Conservation (phyloP, 1,140 invertebrate genomes). For the Aleiodes sp. region DNA sequence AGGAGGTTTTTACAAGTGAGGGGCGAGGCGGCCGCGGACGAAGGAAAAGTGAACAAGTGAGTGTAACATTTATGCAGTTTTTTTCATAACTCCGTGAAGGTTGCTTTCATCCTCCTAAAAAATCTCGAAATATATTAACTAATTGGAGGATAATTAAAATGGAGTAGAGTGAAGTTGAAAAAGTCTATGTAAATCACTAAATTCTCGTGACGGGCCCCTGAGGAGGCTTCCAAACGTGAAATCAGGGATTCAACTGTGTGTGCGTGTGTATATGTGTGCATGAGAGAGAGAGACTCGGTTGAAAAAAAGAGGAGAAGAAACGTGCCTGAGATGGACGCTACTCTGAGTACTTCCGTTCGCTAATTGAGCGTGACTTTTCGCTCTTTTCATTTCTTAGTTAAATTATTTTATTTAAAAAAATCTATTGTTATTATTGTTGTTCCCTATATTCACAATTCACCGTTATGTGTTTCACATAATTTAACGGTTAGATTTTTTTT, state of each 20-base stretch:
- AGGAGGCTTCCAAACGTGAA: background rate
- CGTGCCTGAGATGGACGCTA: conserved; percentile 48
- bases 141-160: background rate
- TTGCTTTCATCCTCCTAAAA: no score
- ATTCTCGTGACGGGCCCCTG: background rate
- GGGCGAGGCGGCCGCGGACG: background rate
- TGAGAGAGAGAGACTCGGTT: conserved; percentile 9
- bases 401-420: background rate
- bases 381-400: conserved; percentile 7
- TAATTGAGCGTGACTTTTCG: conserved; percentile 45
- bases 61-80: background rate
- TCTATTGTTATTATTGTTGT: no score
- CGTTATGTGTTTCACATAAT: no score
- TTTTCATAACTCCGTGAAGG: no score
- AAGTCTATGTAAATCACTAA: no score
- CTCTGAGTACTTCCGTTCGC: conserved; percentile 42
- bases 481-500: background rate
- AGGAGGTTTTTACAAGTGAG: background rate
- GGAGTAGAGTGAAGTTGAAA: background rate
- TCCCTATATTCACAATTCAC: no score
- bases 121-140: background rate
- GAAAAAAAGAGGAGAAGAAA: conserved; percentile 26
- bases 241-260: background rate
- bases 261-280: background rate
- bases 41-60: background rate